Base-by-base conservation (phyloP, 2,888 invertebrate genomes). In the Smittia aterrima region DNA sequence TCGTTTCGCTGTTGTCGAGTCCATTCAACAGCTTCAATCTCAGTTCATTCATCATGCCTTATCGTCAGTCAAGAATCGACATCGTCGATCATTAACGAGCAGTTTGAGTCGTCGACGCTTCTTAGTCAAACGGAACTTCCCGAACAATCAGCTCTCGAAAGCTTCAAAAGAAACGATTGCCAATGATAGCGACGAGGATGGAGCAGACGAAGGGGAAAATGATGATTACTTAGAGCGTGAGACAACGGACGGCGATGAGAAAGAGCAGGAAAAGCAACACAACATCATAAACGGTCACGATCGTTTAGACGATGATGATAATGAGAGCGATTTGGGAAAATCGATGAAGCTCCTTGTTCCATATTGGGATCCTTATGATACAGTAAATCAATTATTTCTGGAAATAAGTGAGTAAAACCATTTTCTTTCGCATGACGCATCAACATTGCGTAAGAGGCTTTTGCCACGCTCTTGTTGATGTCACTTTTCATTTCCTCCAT, bases 321-420 rank as follows among this genome's bases (percentile, higher is more conserved):
- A 70, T 53, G 70, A 68, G 67, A 75, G 71, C 62, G 75, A 75
- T 27, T 62, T 74, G 47, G 77, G 77, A 38, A 79, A 79, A 74
- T 75, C 75, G 24, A 74, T 64, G 54, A 74, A 75, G 40, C 67
- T 85, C 64, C 86, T 85, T 32, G 86, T 89, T 68, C 92, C 92
- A 53, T 92, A 92, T 81, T 95, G 94, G 94, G 94, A 94, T 82
- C 90, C 92, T 25, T 95, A 93, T 82, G 94, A 94, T 82, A 90
- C 93, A 77, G 92, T 94, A 82, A 94, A 94, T 85, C 94, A 95
- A 82, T 88, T 93, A 75, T 95, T 94, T 83, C 86, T 95, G 83
- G 93, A 90, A 84, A 85, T 91, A 81, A 89, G 90, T 90, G 83
- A 83, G 86, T 84, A 79, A 74, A 18, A 47, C 11, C 53, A 4